Evolutionary conservation across 2,797 vertebrate genomes (phyloP).

Genomic region (Hemibagrus guttatus): DNA sequence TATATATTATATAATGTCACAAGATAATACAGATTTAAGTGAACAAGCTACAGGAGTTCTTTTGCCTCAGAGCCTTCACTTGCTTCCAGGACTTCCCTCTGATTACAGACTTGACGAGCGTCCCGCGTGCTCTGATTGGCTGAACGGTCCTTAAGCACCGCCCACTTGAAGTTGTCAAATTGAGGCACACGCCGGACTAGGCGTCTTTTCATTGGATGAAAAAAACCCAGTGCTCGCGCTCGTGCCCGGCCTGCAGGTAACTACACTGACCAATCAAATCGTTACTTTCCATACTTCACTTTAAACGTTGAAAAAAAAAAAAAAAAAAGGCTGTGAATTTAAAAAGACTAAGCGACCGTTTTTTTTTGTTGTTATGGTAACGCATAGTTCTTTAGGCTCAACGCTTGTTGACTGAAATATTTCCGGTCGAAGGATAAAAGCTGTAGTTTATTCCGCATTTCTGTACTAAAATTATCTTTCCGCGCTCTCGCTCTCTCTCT

Average conservation of each 20-base stretch:
- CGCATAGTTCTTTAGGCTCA: neutral
- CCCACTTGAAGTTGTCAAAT: slow-evolving; percentile 36
- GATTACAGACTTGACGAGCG: neutral
- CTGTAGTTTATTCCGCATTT: slow-evolving; percentile 56
- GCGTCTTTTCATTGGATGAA: slow-evolving; percentile 47
- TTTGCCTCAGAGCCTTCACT: neutral
- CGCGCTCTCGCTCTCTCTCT: neutral
- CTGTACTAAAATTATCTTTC: slow-evolving; percentile 29
- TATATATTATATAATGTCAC: neutral
- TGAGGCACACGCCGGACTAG: slow-evolving; percentile 37
- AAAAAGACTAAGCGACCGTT: neutral
- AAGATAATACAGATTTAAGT: neutral
- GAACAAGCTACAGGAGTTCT: neutral
- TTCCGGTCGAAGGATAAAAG: slow-evolving; percentile 45
- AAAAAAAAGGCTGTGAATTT: neutral
- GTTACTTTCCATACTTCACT: slow-evolving; percentile 25
- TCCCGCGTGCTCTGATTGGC: slow-evolving; percentile 56
- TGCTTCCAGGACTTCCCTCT: neutral
- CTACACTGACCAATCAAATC: slow-evolving; percentile 51
- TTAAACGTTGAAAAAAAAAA: neutral
- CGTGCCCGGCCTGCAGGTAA: slow-evolving; percentile 48
- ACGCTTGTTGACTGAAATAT: neutral
- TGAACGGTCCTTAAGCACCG: slow-evolving; percentile 17
- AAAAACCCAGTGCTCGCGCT: slow-evolving; percentile 13
- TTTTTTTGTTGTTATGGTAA: neutral